phyloP scores from a whole-genome alignment of 2,797 vertebrate species.

The Parauchenoglanis punctatus region DNA sequence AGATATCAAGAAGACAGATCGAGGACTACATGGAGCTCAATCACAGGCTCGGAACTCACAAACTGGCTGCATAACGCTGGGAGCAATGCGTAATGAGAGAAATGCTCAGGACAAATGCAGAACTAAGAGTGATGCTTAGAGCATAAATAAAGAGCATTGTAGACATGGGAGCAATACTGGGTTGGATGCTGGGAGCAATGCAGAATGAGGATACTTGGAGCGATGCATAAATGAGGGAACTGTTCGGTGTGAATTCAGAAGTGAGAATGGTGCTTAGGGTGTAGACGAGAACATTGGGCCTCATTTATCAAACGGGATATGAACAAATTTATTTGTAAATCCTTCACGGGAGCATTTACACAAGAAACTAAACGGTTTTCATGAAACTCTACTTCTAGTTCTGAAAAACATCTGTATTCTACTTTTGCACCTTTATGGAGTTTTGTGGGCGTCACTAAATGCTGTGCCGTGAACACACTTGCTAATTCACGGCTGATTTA shows the following conservation, averaged over 20 bases:
- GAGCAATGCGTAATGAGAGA: not conserved
- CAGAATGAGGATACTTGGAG: not conserved
- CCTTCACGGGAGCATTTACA: not conserved
- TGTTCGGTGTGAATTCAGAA: not conserved
- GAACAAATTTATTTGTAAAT: not conserved
- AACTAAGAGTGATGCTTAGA: constrained; percentile 1
- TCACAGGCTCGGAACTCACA: not conserved
- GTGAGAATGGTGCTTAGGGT: not conserved
- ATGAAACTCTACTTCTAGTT: not conserved
- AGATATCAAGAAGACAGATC: constrained; percentile 46
- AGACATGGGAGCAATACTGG: not conserved
- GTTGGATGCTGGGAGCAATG: not conserved
- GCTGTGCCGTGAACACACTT: too few species aligned
- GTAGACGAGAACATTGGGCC: not conserved
- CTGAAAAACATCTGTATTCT: not conserved
- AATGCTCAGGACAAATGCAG: constrained; percentile 2
- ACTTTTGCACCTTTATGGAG: not conserved
- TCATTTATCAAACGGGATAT: not conserved
- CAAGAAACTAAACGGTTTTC: not conserved
- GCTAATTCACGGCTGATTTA: too few species aligned
- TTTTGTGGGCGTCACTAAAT: too few species aligned
- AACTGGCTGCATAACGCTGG: constrained; percentile 22
- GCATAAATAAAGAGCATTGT: constrained; percentile 5
- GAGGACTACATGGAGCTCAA: not conserved
- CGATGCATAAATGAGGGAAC: not conserved